A percentile compares a stretch with the other conserved stretches of the same genome.
These are phyloP conservation scores for Augiades crinisus DNA, from an alignment of 2,888 invertebrate genomes.

Conservation along the genomic window DNA sequence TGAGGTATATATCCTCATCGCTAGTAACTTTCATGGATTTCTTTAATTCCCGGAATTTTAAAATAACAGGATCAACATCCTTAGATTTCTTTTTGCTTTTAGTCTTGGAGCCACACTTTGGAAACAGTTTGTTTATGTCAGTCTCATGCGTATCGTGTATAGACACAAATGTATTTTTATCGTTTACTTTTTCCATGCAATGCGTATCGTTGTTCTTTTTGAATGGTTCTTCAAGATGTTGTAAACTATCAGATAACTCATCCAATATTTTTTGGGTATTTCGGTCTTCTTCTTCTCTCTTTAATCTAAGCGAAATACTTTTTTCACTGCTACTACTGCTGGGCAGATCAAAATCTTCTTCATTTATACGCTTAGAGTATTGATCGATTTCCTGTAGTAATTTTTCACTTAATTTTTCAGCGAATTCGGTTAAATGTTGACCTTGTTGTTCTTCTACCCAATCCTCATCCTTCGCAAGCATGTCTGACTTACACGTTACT, in stretches of 20 bases:
- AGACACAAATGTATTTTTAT: conserved; percentile 80
- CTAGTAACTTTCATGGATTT: conserved; percentile 71
- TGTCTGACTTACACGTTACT: conserved; percentile 76
- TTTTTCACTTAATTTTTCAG: conserved; percentile 91
- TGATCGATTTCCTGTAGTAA: conserved; percentile 89
- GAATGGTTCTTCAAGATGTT: conserved; percentile 83
- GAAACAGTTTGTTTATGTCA: conserved; percentile 70
- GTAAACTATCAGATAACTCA: conserved; percentile 73
- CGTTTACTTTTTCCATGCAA: conserved; percentile 81
- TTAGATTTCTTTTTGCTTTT: conserved; percentile 76
- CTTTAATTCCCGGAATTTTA: conserved; percentile 73
- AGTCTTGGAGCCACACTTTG: conserved; percentile 73
- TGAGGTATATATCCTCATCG: conserved; percentile 68
- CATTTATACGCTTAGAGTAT: conserved; percentile 76
- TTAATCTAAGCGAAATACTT: conserved; percentile 74
- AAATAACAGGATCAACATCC: conserved; percentile 74
- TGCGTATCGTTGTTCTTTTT: conserved; percentile 82
- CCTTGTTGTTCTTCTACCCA: conserved; percentile 81
- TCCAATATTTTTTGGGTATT: conserved; percentile 74
- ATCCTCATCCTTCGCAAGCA: conserved; percentile 70
- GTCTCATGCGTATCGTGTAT: conserved; percentile 76
- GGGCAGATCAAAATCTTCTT: conserved; percentile 76
- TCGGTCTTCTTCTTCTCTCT: conserved; percentile 72
- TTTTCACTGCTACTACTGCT: conserved; percentile 77
- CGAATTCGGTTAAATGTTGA: conserved; percentile 88